Evolutionary conservation across 2,888 invertebrate genomes (phyloP).

Genomic region (Drosophila antonietae): DNA sequence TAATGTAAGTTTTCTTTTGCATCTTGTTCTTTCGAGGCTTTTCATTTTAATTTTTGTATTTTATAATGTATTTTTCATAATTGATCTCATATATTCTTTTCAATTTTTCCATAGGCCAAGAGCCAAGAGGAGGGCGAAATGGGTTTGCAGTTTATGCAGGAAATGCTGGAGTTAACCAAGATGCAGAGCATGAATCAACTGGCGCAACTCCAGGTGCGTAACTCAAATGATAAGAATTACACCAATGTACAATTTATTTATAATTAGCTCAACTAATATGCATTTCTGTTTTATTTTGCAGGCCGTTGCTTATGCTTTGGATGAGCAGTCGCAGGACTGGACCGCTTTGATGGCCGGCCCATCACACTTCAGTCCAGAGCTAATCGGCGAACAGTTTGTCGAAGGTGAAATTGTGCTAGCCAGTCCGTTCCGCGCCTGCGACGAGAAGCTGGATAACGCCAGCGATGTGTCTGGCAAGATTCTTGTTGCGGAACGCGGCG

Average conservation of each 20-base stretch:
- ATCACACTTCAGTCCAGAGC: conserved; percentile 94
- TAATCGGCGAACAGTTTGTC: conserved; percentile 88
- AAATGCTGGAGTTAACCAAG: conserved; percentile 96
- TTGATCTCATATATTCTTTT: not conserved
- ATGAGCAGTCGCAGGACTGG: conserved; percentile 82
- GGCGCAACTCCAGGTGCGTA: conserved; percentile 83
- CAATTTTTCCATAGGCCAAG: conserved; percentile 88
- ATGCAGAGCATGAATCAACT: conserved; percentile 86
- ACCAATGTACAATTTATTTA: no score
- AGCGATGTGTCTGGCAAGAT: conserved; percentile 89
- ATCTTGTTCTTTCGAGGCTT: conserved; percentile 29
- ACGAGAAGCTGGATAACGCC: conserved; percentile 86
- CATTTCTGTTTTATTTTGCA: conserved; percentile 46
- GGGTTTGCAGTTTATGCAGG: conserved; percentile 97
- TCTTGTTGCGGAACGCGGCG: conserved; percentile 94
- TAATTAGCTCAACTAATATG: not conserved
- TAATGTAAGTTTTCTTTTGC: conserved; percentile 87
- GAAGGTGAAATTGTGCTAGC: conserved; percentile 88
- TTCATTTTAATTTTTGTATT: conserved; percentile 3
- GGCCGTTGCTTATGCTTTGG: conserved; percentile 84
- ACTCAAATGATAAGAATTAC: conserved; percentile 23
- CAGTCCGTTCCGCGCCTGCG: conserved; percentile 89
- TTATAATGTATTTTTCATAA: not conserved
- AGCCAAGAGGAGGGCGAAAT: conserved; percentile 94
- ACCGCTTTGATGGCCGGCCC: conserved; percentile 91